A percentile compares a stretch with the other conserved stretches of the same genome.
These are phyloP conservation scores for Ochropacha duplaris DNA, from an alignment of 2,888 invertebrate genomes.

Conservation along the genomic window DNA sequence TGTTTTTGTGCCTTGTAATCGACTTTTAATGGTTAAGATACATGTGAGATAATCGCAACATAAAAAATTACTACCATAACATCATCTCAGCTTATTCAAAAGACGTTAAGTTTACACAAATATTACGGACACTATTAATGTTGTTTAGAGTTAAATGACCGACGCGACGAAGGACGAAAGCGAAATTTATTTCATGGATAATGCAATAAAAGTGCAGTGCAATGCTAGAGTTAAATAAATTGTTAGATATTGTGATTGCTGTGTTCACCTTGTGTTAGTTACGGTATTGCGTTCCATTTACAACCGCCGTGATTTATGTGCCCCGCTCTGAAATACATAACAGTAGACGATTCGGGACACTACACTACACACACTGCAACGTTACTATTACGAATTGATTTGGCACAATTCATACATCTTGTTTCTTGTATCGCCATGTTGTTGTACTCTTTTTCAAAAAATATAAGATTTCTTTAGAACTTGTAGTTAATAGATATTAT, in stretches of 20 bases:
- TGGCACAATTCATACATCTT: neutral
- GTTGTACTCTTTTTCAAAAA: neutral
- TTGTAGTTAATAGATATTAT: no score
- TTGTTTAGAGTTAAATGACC: neutral
- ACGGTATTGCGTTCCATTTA: conserved; percentile 57
- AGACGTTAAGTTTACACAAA: neutral
- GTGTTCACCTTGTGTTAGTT: conserved; percentile 53
- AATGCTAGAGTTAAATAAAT: conserved; percentile 29
- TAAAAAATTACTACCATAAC: conserved; percentile 15
- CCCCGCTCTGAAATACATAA: conserved; percentile 47
- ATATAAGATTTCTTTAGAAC: neutral
- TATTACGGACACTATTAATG: neutral
- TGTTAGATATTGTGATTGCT: conserved; percentile 22
- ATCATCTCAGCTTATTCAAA: conserved; percentile 1
- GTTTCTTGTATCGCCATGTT: neutral
- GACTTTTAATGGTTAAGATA: conserved; percentile 31
- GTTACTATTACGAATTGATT: neutral
- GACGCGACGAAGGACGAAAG: neutral
- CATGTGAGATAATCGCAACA: conserved; percentile 24
- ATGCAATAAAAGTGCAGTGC: conserved; percentile 34
- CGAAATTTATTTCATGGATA: conserved; percentile 16
- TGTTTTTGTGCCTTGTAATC: conserved; percentile 26
- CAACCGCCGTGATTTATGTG: conserved; percentile 54
- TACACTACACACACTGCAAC: conserved; percentile 27
- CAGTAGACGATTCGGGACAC: conserved; percentile 43